Conservation (phyloP, 2,113 vertebrate genomes). For the Phycodurus eques region DNA sequence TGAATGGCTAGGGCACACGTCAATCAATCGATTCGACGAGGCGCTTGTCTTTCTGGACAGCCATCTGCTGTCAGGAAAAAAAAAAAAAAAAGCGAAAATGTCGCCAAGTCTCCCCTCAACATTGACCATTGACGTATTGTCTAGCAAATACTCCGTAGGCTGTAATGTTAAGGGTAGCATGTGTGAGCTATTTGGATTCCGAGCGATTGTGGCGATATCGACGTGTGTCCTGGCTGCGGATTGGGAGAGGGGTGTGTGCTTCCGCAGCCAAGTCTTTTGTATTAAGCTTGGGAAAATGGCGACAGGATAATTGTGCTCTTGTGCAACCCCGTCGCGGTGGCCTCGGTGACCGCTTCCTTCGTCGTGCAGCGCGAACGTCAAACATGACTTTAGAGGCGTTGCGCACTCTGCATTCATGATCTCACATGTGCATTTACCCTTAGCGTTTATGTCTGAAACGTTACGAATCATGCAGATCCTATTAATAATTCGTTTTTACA, state of each 20-base stretch:
- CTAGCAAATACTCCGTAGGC: neutral
- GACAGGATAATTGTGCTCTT: conserved; percentile 44
- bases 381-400: conserved; percentile 21
- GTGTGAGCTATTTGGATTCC: neutral
- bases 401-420: neutral
- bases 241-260: conserved; percentile 42
- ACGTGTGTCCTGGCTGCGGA: conserved; percentile 1
- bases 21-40: conserved; percentile 55
- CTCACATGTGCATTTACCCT: neutral
- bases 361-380: neutral
- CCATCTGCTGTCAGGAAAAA: conserved; percentile 37
- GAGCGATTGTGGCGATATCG: neutral
- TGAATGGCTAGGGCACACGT: conserved; percentile 60
- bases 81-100: conserved; percentile 1
- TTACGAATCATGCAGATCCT: neutral
- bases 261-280: conserved; percentile 40
- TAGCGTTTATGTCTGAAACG: neutral
- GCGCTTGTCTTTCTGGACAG: conserved; percentile 40
- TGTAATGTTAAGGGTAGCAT: neutral
- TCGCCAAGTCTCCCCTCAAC: conserved; percentile 11
- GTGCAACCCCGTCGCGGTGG: conserved; percentile 24
- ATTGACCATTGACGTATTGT: neutral
- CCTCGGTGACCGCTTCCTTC: conserved; percentile 16
- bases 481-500: too few species aligned
- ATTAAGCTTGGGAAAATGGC: conserved; percentile 68